These are phyloP conservation scores for Choloepus hoffmanni DNA, from an alignment of 2,113 vertebrate genomes.

Conservation along the genomic window DNA sequence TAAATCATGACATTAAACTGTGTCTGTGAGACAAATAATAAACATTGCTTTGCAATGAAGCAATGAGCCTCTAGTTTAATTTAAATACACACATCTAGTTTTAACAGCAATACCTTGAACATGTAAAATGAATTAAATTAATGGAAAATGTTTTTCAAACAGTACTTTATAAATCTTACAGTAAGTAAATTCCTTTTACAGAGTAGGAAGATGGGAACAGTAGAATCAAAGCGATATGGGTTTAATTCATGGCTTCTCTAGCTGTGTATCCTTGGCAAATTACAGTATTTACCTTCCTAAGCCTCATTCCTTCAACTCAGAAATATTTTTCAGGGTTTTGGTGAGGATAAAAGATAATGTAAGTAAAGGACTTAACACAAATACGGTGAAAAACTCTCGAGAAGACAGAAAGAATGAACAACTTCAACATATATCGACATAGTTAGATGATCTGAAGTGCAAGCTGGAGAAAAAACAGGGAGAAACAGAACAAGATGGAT, in stretches of 20 bases:
- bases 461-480: neutral
- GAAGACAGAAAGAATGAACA: neutral
- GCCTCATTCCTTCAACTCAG: neutral
- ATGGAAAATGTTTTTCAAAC: neutral
- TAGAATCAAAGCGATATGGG: neutral
- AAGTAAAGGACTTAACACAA: neutral
- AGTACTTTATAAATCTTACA: conserved; percentile 24
- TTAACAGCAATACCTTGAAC: conserved; percentile 24
- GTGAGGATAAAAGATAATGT: neutral
- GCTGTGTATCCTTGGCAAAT: neutral
- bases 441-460: neutral
- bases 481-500: neutral
- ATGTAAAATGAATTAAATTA: neutral
- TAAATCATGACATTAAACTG: conserved; percentile 24
- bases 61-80: neutral
- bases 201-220: neutral
- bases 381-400: neutral
- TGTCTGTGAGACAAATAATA: conserved; percentile 31
- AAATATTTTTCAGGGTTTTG: neutral
- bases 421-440: neutral
- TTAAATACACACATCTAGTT: neutral
- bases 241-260: neutral
- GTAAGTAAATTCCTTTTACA: neutral
- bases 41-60: neutral
- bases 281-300: neutral